Conservation (phyloP, 2,113 vertebrate species). For the Cariama cristata region DNA sequence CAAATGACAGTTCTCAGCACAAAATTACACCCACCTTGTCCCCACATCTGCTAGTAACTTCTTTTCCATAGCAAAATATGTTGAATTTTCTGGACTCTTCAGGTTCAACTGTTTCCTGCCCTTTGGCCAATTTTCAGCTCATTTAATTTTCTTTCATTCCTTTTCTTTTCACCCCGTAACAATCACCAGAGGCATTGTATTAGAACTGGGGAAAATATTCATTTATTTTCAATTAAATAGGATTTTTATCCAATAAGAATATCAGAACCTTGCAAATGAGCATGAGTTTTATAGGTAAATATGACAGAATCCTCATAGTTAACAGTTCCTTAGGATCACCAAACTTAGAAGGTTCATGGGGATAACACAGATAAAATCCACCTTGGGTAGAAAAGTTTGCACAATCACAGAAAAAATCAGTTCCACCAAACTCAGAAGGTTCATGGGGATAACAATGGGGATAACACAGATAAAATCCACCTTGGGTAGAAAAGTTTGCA, state of each 20-base stretch:
- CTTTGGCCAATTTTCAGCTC: neutral
- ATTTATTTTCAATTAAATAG: neutral
- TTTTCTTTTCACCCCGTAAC: neutral
- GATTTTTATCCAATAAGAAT: neutral
- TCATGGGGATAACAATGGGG: neutral
- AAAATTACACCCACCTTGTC: neutral
- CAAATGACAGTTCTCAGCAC: neutral
- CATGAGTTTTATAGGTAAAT: neutral
- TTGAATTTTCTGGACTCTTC: neutral
- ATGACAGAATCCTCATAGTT: neutral
- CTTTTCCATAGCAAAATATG: neutral
- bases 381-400: neutral
- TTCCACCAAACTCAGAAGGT: neutral
- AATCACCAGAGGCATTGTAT: neutral
- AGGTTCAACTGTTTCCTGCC: neutral
- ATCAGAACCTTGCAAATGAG: neutral
- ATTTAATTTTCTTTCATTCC: neutral
- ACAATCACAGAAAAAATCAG: neutral
- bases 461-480: neutral
- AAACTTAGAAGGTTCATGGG: neutral
- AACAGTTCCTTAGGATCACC: neutral
- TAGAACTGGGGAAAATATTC: neutral
- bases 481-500: neutral
- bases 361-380: neutral
- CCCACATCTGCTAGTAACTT: neutral